Percentiles rank a stretch among this genome's conserved stretches.
Evolutionary conservation across 2,113 vertebrate genomes (phyloP).

Genomic region (Passer montanus): DNA sequence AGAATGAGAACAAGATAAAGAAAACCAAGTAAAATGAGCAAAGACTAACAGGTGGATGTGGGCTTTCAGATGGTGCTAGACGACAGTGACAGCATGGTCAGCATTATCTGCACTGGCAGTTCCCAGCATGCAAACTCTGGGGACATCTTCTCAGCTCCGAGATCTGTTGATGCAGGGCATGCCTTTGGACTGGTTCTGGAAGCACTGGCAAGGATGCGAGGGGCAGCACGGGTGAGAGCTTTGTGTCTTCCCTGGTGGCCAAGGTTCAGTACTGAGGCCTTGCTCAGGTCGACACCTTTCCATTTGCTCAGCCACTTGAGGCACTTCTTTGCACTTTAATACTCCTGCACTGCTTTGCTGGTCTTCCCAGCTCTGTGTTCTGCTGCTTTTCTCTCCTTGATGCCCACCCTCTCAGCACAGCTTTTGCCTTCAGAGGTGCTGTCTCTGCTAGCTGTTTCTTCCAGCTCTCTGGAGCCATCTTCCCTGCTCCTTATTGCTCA

Average conservation of each 20-base stretch:
- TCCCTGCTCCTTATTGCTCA: not conserved
- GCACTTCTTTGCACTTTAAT: not conserved
- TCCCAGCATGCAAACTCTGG: not conserved
- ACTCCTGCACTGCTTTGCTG: not conserved
- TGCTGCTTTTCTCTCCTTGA: not conserved
- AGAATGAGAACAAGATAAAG: not conserved
- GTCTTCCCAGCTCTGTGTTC: not conserved
- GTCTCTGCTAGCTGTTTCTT: not conserved
- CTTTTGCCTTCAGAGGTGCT: not conserved
- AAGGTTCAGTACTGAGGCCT: not conserved
- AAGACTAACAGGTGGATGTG: slow-evolving; percentile 25
- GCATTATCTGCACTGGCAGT: not conserved
- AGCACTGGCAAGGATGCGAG: slow-evolving; percentile 60
- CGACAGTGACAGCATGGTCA: slow-evolving; percentile 26
- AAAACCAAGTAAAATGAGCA: not conserved
- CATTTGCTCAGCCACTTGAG: not conserved
- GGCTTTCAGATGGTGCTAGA: slow-evolving; percentile 70
- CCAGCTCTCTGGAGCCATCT: not conserved
- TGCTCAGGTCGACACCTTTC: not conserved
- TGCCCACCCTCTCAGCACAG: not conserved
- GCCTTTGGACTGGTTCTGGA: slow-evolving; percentile 65
- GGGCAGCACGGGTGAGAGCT: slow-evolving; percentile 65
- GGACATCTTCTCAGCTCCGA: not conserved
- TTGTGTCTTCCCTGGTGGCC: not conserved
- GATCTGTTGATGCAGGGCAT: slow-evolving; percentile 11